Base-by-base conservation (phyloP, 2,888 invertebrate genomes). In the Zygaena filipendulae region DNA sequence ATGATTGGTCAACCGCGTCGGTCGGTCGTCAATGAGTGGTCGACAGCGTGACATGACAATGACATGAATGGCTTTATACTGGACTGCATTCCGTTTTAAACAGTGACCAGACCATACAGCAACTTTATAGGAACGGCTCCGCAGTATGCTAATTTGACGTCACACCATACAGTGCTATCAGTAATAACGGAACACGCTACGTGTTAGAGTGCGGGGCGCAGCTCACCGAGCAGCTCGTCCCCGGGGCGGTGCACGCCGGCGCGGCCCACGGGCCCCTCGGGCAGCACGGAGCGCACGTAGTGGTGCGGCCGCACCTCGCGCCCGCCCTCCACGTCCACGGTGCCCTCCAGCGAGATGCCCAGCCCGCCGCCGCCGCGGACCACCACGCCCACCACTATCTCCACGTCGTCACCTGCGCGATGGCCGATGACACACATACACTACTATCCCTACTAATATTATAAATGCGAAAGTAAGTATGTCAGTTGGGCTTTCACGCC, bases 321-420 rank as follows among this genome's bases (percentile, higher is more conserved):
- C 0, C 98, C 98, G 0, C 98, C 98, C 69, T 96, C 95, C 29
- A 99, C 97, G 64, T 99, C 99, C 21, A 97, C 98, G 0, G 99
- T 99, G 27, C 99, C 98, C 67, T 98, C 97, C 38, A 98, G 82
- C 26, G 96, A 97, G 49, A 99, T 97, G 18, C 98, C 98, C 29
- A 99, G 83, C 2, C 98, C 98, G 23, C 95, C 95, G 22, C 94
- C 93, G 50, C 94, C 92, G 68, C 80, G 69, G 4, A 72, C 63
- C 28, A 81, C 81, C 25, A 80, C 72, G 10, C 80, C 81, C n/a
- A 81, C 79, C 5, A 81, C 77, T 21, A 81, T 79, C 40, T 80
- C 79, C 21, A 80, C 79, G 3, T 75, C 79, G 8, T 69, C 68
- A 4, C 80, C 80, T 80, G 43, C n/a, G n/a, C n/a, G n/a, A n/a